These are phyloP conservation scores for Phyllostomus hastatus DNA, from an alignment of 2,113 vertebrate species.

Conservation along the genomic window DNA sequence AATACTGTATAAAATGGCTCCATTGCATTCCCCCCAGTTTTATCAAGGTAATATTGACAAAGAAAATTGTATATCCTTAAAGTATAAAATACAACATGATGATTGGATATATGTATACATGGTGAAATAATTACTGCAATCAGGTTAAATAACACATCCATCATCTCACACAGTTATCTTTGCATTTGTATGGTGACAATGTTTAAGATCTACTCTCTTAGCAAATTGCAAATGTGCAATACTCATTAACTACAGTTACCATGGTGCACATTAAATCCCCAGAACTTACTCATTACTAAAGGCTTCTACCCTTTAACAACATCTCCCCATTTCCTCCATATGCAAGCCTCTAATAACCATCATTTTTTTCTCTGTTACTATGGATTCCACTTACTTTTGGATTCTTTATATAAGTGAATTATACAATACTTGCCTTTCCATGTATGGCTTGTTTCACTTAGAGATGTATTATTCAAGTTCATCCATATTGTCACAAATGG, in stretches of 20 bases:
- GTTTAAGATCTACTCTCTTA: background rate
- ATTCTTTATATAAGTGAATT: background rate
- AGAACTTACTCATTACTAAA: background rate
- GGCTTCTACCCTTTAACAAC: background rate
- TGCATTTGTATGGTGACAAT: background rate
- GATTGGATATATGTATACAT: background rate
- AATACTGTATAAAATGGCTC: background rate
- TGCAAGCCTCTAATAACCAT: background rate
- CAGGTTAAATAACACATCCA: background rate
- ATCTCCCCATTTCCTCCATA: background rate
- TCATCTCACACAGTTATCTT: background rate
- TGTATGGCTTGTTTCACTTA: background rate
- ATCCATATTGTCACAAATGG: background rate
- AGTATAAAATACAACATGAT: background rate
- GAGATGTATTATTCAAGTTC: background rate
- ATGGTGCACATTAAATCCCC: background rate
- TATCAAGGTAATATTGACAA: background rate
- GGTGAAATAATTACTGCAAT: background rate
- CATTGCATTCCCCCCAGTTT: background rate
- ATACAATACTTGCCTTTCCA: background rate
- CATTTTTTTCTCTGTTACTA: background rate
- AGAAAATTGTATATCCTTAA: background rate
- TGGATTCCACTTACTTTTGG: too few species aligned
- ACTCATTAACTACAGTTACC: background rate
- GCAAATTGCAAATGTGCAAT: background rate